Percentiles rank a stretch among this genome's conserved stretches.
These are phyloP conservation scores for Onthophagus sagittarius DNA, from an alignment of 2,888 invertebrate species.

Conservation along the genomic window DNA sequence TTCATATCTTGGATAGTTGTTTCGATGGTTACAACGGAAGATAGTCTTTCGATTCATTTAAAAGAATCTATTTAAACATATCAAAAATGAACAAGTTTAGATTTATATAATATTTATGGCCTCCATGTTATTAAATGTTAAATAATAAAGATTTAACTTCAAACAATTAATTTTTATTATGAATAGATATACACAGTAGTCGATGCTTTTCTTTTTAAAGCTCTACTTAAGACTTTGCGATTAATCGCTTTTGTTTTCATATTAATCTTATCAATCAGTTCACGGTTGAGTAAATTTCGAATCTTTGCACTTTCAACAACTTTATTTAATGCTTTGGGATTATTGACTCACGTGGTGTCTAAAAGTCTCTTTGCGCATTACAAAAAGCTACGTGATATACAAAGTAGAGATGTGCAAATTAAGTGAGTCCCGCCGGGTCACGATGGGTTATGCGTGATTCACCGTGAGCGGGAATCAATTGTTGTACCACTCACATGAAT, in stretches of 20 bases:
- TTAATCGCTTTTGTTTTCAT: background rate
- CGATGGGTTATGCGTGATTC: too few species aligned
- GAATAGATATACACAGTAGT: background rate
- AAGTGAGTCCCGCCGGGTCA: too few species aligned
- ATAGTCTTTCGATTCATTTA: constrained; percentile 53
- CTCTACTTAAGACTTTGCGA: background rate
- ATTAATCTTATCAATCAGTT: background rate
- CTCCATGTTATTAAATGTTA: background rate
- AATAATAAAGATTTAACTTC: background rate
- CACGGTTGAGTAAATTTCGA: background rate
- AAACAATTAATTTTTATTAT: background rate
- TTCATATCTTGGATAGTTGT: constrained; percentile 57
- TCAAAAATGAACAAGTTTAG: background rate
- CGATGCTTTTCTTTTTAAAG: background rate
- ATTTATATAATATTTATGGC: background rate
- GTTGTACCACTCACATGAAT: too few species aligned
- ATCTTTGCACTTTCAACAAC: background rate
- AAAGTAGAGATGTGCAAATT: too few species aligned
- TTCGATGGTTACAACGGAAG: constrained; percentile 54
- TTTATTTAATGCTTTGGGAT: background rate
- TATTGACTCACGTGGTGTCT: background rate
- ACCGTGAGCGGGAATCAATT: too few species aligned
- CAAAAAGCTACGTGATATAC: constrained; percentile 17
- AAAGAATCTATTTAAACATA: constrained; percentile 30
- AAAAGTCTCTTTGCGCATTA: background rate